Conservation (phyloP, 1,140 invertebrate genomes). For the Asbolus verrucosus region DNA sequence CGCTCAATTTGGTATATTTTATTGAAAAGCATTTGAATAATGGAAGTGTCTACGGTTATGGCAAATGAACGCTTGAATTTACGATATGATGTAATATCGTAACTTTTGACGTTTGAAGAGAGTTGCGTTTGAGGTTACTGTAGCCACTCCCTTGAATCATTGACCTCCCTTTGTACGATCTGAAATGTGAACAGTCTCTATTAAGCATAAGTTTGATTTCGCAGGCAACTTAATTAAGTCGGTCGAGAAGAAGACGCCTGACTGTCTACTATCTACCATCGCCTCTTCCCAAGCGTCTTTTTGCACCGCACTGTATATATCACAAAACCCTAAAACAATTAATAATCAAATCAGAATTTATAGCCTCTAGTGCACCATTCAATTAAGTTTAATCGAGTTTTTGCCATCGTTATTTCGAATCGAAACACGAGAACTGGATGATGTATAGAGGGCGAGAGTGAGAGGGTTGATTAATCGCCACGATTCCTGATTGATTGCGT, state of each 20-base stretch:
- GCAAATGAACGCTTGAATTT: no score
- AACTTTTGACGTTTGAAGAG: no score
- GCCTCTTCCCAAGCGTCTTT: no score
- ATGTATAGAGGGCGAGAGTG: not conserved
- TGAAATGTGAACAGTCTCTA: no score
- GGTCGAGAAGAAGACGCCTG: not conserved
- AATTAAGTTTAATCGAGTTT: conserved; percentile 46
- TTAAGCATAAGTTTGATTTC: not conserved
- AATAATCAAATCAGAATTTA: conserved; percentile 43
- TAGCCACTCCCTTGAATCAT: no score
- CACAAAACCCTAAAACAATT: conserved; percentile 27
- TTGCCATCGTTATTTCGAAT: conserved; percentile 19
- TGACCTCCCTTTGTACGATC: no score
- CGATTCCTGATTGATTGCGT: conserved; percentile 39
- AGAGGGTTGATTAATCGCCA: no score
- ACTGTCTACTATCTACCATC: not conserved
- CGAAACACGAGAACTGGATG: not conserved
- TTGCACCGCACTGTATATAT: conserved; percentile 7
- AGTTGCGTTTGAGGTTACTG: no score
- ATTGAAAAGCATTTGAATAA: no score
- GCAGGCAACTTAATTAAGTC: conserved; percentile 11
- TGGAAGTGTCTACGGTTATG: no score
- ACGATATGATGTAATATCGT: no score
- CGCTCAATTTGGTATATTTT: no score
- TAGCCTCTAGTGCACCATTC: conserved; percentile 34